Evolutionary conservation across 2,888 invertebrate species (phyloP).

Genomic region (Napeogenes inachia): DNA sequence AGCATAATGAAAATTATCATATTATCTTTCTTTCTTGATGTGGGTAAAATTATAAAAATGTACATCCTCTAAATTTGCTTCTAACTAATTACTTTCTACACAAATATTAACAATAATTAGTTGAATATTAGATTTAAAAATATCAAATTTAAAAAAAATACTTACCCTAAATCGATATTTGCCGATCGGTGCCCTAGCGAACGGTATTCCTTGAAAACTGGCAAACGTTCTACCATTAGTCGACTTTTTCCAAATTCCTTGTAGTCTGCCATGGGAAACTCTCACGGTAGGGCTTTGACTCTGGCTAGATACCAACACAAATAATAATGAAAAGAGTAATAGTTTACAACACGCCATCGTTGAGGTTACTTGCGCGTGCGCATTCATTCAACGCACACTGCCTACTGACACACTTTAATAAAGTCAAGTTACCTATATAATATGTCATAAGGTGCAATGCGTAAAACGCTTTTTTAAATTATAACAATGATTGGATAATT

Average conservation of each 20-base stretch:
- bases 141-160: constrained; percentile 14
- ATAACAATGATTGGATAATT: too few species aligned
- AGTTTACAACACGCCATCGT: constrained; percentile 43
- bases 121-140: too few species aligned
- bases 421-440: too few species aligned
- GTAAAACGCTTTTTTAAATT: too few species aligned
- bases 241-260: constrained; percentile 62
- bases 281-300: constrained; percentile 53
- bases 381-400: constrained; percentile 28
- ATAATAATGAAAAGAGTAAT: constrained; percentile 37
- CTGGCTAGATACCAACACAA: constrained; percentile 39
- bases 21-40: too few species aligned
- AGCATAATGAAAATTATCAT: too few species aligned
- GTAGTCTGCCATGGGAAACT: constrained; percentile 53
- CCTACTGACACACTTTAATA: constrained; percentile 2
- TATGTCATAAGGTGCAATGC: too few species aligned
- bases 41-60: too few species aligned
- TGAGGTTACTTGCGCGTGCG: constrained; percentile 35
- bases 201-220: constrained; percentile 82
- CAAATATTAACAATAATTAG: background rate
- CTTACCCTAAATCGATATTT: constrained; percentile 78
- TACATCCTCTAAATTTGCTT: background rate
- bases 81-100: background rate
- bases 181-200: constrained; percentile 81
- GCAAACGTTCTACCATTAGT: constrained; percentile 66